Evolutionary conservation across 2,797 vertebrate genomes (phyloP).

Genomic region (Argya squamiceps): DNA sequence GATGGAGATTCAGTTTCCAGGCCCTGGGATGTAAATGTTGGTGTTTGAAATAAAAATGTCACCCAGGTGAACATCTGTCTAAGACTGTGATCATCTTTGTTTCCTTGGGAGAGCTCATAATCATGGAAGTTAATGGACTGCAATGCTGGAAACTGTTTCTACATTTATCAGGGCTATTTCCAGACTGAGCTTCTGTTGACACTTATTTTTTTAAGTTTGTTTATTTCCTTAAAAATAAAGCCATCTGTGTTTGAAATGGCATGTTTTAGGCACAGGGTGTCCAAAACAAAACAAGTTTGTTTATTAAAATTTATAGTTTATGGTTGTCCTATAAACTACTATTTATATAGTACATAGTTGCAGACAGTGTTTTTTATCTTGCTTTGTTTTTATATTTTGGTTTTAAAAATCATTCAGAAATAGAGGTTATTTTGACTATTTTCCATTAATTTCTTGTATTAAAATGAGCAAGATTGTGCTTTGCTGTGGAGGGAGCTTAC

Average conservation of each 20-base stretch:
- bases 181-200: not conserved
- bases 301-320: not conserved
- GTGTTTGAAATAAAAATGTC: not conserved
- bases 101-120: not conserved
- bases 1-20: not conserved
- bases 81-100: not conserved
- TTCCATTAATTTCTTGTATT: not conserved
- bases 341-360: not conserved
- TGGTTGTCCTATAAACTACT: not conserved
- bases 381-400: not conserved
- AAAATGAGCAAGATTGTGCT: not conserved
- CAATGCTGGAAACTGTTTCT: not conserved
- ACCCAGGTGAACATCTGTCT: not conserved
- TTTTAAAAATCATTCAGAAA: not conserved
- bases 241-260: not conserved
- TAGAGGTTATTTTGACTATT: not conserved
- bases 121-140: not conserved
- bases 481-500: not conserved
- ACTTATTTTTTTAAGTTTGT: not conserved
- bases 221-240: not conserved
- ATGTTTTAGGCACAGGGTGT: not conserved
- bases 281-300: not conserved
- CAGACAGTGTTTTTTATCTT: not conserved
- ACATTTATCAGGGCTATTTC: not conserved
- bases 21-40: not conserved